These are phyloP conservation scores for Maconellicoccus hirsutus DNA, from an alignment of 1,140 invertebrate species.

Conservation along the genomic window DNA sequence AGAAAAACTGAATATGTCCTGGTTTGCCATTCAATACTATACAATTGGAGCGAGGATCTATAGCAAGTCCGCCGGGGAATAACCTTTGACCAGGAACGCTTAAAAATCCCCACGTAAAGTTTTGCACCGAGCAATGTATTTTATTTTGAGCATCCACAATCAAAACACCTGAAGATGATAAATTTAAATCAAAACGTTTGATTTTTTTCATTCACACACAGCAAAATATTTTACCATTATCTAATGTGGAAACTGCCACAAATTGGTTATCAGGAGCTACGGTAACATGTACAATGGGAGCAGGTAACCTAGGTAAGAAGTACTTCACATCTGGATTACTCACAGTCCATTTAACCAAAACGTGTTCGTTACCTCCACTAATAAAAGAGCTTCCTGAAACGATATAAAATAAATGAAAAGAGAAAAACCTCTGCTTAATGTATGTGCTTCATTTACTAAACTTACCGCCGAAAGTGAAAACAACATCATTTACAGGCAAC, in stretches of 20 bases:
- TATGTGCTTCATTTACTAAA: not conserved
- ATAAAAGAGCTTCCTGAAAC: conserved; percentile 51
- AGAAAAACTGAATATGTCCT: conserved; percentile 72
- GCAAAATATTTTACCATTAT: conserved; percentile 48
- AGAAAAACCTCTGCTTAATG: not conserved
- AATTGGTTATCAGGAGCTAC: conserved; percentile 51
- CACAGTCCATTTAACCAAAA: conserved; percentile 66
- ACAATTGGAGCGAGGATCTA: conserved; percentile 52
- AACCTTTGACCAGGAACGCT: conserved; percentile 36
- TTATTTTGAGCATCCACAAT: conserved; percentile 49
- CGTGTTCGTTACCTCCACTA: conserved; percentile 65
- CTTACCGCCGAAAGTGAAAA: conserved; percentile 54
- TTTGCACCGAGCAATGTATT: conserved; percentile 49
- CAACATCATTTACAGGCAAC: conserved; percentile 52
- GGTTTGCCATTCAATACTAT: conserved; percentile 62
- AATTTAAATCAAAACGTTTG: not conserved
- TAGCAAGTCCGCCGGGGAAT: conserved; percentile 51
- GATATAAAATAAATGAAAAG: conserved; percentile 26
- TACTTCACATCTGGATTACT: conserved; percentile 42
- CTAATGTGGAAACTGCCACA: conserved; percentile 52
- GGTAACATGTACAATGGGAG: conserved; percentile 52
- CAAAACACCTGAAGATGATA: conserved; percentile 43
- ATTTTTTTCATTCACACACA: not conserved
- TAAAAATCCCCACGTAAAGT: conserved; percentile 47
- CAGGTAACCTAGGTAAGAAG: conserved; percentile 60